Evolutionary conservation across 2,888 invertebrate genomes (phyloP).

Genomic region (Hemistola chrysoprasaria): DNA sequence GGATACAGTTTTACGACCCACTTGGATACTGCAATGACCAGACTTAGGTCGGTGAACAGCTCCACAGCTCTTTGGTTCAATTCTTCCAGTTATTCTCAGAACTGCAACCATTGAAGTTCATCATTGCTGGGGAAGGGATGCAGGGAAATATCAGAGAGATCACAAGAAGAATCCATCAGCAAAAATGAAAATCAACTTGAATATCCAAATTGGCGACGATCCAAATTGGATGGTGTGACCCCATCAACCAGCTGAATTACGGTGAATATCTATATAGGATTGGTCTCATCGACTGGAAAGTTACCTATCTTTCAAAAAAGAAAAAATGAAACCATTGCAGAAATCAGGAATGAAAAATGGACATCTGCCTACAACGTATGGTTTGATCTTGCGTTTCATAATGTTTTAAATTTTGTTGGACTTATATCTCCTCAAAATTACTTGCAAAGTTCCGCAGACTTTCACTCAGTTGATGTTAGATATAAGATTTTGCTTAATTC

Average conservation of each 20-base stretch:
- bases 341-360: slow-evolving; percentile 85
- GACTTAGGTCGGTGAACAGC: slow-evolving; percentile 88
- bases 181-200: not conserved
- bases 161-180: slow-evolving; percentile 57
- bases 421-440: too few species aligned
- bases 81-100: slow-evolving; percentile 92
- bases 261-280: slow-evolving; percentile 90
- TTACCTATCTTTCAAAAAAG: slow-evolving; percentile 79
- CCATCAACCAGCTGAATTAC: slow-evolving; percentile 88
- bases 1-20: slow-evolving; percentile 93
- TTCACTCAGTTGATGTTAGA: too few species aligned
- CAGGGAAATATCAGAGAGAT: slow-evolving; percentile 88
- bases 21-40: slow-evolving; percentile 90
- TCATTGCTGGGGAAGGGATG: slow-evolving; percentile 94
- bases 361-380: slow-evolving; percentile 77
- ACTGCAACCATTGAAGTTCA: slow-evolving; percentile 88
- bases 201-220: slow-evolving; percentile 84
- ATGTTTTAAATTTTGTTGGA: too few species aligned
- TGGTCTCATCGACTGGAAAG: slow-evolving; percentile 86
- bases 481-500: too few species aligned
- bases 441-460: too few species aligned
- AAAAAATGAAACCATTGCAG: slow-evolving; percentile 75
- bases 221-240: slow-evolving; percentile 91
- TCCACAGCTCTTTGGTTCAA: slow-evolving; percentile 89
- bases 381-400: slow-evolving; percentile 83